These are phyloP conservation scores for Mesocricetus auratus DNA, from an alignment of 2,113 vertebrate genomes.

Conservation along the genomic window DNA sequence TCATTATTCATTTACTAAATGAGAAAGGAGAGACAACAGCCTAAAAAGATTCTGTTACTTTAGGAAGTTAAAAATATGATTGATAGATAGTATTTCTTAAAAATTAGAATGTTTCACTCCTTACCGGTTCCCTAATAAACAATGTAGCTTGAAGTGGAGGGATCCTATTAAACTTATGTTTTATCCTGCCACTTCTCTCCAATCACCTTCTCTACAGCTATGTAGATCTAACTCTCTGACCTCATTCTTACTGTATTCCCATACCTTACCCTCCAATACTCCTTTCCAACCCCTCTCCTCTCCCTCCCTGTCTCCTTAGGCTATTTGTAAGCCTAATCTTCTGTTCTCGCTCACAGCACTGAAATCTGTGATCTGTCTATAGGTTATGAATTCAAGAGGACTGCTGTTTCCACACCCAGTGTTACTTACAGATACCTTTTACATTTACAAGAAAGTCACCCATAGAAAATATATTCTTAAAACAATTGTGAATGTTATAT, in stretches of 20 bases:
- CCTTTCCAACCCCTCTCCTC: neutral
- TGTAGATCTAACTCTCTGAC: neutral
- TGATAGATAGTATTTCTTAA: constrained; percentile 13
- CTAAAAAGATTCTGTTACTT: neutral
- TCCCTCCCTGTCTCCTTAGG: fast-evolving
- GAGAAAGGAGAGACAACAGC: neutral
- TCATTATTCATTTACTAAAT: neutral
- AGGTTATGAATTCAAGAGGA: neutral
- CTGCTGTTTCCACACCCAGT: neutral
- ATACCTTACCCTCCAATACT: neutral
- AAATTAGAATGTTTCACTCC: neutral
- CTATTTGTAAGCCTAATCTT: neutral
- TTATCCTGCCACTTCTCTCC: neutral
- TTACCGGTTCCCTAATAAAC: neutral
- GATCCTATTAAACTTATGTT: neutral
- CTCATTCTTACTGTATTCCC: neutral
- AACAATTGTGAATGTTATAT: neutral
- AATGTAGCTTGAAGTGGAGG: neutral
- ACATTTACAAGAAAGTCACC: neutral
- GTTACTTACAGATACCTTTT: neutral
- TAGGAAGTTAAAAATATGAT: neutral
- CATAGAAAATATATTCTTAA: neutral
- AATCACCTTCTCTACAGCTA: neutral
- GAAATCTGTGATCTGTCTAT: neutral
- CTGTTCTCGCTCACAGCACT: neutral